A percentile compares a stretch with the other conserved stretches of the same genome.
phyloP scores from a whole-genome alignment of 2,113 vertebrate genomes.

The Anser brachyrhynchus region DNA sequence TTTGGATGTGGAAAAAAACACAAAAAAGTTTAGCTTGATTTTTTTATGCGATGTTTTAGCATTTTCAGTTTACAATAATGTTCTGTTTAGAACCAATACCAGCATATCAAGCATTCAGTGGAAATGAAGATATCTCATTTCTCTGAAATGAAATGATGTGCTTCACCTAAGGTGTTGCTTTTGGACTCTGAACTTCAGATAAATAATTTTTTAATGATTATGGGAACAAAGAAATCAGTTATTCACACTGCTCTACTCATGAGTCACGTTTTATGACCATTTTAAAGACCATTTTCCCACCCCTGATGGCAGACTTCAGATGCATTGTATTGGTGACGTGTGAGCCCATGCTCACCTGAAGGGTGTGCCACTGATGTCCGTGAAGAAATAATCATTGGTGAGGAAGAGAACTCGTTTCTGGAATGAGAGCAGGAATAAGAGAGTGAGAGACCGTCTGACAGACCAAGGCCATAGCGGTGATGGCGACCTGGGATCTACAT shows the following conservation, averaged over 20 bases:
- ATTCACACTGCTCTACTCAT: not conserved
- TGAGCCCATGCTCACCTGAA: conserved; percentile 84
- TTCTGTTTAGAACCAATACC: not conserved
- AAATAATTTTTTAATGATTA: not conserved
- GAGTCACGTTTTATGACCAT: not conserved
- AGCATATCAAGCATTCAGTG: not conserved
- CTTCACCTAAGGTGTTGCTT: not conserved
- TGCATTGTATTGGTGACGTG: not conserved
- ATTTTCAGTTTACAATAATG: not conserved
- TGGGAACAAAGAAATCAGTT: not conserved
- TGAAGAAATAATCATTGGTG: conserved; percentile 95
- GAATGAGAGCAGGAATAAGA: not conserved
- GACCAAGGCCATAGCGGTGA: not conserved
- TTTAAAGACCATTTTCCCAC: not conserved
- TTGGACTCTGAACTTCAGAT: not conserved
- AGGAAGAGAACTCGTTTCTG: conserved; percentile 92
- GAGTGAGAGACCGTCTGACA: not conserved
- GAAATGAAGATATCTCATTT: not conserved
- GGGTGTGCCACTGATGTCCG: conserved; percentile 91
- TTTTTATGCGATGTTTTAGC: not conserved
- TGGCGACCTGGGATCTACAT: rapidly evolving
- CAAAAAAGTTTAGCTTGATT: not conserved
- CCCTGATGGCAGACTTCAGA: not conserved
- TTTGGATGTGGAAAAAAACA: not conserved
- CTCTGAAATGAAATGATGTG: not conserved